phyloP scores from a whole-genome alignment of 2,113 vertebrate species.

The Corythornis vintsioides region DNA sequence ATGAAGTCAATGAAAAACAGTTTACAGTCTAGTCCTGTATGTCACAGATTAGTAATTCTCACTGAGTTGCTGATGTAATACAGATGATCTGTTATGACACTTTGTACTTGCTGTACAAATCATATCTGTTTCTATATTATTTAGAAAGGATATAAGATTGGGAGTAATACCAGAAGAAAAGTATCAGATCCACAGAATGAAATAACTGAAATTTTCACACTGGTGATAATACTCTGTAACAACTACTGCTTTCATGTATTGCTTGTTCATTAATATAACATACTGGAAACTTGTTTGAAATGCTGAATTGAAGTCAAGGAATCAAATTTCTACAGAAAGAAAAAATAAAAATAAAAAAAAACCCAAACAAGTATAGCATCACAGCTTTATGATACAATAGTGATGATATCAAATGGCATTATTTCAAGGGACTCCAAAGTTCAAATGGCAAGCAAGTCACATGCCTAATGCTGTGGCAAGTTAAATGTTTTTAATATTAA shows the following conservation, averaged over 20 bases:
- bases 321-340: not conserved
- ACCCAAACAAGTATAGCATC: not conserved
- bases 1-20: not conserved
- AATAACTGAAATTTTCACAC: not conserved
- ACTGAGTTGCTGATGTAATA: not conserved
- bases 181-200: not conserved
- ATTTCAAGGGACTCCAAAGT: not conserved
- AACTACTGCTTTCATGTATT: not conserved
- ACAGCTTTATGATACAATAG: not conserved
- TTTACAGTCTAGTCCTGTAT: not conserved
- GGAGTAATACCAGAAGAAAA: not conserved
- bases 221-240: not conserved
- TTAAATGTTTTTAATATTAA: not conserved
- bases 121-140: not conserved
- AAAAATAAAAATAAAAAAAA: not conserved
- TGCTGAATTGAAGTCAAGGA: not conserved
- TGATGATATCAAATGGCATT: not conserved
- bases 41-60: not conserved
- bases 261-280: not conserved
- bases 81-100: not conserved
- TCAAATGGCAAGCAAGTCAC: not conserved
- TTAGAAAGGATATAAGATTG: not conserved
- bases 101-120: not conserved
- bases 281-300: not conserved
- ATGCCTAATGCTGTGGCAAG: not conserved